Base-by-base conservation (phyloP, 2,113 vertebrate species). In the Aptenodytes patagonicus region DNA sequence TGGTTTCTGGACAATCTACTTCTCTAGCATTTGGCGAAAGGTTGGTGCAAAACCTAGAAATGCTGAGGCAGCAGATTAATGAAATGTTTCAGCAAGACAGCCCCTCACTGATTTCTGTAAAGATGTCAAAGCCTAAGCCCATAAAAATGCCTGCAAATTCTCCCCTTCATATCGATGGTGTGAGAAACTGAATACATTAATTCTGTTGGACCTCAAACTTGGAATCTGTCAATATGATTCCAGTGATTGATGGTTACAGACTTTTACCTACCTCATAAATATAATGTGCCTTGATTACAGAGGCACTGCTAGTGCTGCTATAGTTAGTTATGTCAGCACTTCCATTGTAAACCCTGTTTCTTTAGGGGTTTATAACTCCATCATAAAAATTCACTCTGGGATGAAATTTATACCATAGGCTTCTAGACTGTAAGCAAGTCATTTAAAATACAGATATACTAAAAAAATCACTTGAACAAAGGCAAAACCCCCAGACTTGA, bases 261-360 rank as follows among this genome's bases (percentile, higher is more conserved):
- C 97, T 97, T 97, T 97, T 97, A 98, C 98, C 97, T 96, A 96
- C 97, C 98, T 97, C 98, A 97, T 98, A 98, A 98, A 98, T 97
- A 97, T 97, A 97, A 97, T 92, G 96, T 91, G 97, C 93, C 96
- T 96, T 97, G 97, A 98, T 98, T 98, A 94, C 94, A 89, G 95
- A 87, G 97, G 94, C 97, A 95, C 95, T 89, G 80, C 96, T 96
- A 96, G 97, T 90, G 79, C 93, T 96, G 91, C 97, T 95, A 95
- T 97, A 97, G 97, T 98, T 98, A 97, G 87, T 97, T 97, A 97
- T 98, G 97, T 98, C 98, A 98, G 96, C 98, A 97, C 98, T 98
- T 98, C 94, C 96, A 97, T 98, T 98, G 97, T 97, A 98, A 98
- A 97, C 96, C 75, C 70, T 60, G 47, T 94, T 97, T 97, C 97